Conservation (phyloP, 2,113 vertebrate species). For the Ctenomys sociabilis region DNA sequence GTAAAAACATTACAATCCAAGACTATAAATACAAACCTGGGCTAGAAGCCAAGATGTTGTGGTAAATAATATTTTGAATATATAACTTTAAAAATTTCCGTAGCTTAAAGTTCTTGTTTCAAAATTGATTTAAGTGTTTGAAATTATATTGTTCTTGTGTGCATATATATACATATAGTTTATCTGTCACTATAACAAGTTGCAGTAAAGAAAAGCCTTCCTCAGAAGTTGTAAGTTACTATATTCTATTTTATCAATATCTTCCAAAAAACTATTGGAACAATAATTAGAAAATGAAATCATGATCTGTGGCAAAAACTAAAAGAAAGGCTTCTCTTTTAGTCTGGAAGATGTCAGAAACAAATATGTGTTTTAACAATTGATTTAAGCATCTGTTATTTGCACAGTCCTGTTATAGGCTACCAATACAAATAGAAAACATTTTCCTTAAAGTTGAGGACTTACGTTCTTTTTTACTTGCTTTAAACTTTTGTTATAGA, state of each 20-base stretch:
- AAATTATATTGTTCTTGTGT: background rate
- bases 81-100: background rate
- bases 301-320: background rate
- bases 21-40: constrained; percentile 16
- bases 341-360: background rate
- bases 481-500: constrained; percentile 28
- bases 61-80: background rate
- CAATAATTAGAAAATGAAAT: background rate
- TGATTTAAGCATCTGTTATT: constrained; percentile 29
- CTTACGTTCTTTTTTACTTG: background rate
- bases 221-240: constrained; percentile 21
- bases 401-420: background rate
- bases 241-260: background rate
- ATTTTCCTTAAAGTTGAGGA: background rate
- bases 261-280: background rate
- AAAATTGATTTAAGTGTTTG: background rate
- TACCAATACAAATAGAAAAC: constrained; percentile 6
- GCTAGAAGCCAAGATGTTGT: constrained; percentile 20
- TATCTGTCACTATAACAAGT: background rate
- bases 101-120: constrained; percentile 32
- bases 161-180: background rate
- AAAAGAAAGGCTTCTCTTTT: background rate
- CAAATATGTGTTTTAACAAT: background rate
- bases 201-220: constrained; percentile 43
- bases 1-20: constrained; percentile 15